A percentile compares a stretch with the other conserved stretches of the same genome.
Conservation (phyloP, 1,140 invertebrate genomes). For the Brachionus rubens region DNA sequence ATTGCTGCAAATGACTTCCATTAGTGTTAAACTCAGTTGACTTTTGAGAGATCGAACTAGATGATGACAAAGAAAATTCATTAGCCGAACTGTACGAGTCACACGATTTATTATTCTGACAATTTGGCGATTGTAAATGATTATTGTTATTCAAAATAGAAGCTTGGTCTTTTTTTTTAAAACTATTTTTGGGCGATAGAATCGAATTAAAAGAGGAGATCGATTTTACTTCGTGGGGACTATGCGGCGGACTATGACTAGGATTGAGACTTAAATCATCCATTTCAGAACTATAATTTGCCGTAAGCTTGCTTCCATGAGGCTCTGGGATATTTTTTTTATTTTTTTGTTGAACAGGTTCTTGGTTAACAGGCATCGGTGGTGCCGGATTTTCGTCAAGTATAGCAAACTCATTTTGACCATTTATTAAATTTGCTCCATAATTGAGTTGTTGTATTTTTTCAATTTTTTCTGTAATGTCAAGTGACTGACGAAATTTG, state of each 20-base stretch:
- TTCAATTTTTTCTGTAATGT: slow-evolving; percentile 36
- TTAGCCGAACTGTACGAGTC: background rate
- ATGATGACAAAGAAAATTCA: slow-evolving; percentile 26
- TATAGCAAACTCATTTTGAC: no score
- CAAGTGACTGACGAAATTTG: slow-evolving; percentile 37
- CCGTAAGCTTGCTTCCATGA: background rate
- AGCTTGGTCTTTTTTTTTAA: background rate
- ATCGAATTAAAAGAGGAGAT: background rate
- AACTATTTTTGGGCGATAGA: background rate
- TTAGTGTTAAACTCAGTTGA: slow-evolving; percentile 3
- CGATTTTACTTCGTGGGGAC: background rate
- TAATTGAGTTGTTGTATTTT: slow-evolving; percentile 39
- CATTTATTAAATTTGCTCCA: no score
- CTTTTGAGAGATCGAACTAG: slow-evolving; percentile 12
- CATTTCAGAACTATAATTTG: slow-evolving; percentile 12
- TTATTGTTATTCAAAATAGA: background rate
- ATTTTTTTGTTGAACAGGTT: no score
- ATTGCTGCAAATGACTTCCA: slow-evolving; percentile 12
- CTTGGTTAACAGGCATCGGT: no score
- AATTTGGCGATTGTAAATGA: slow-evolving; percentile 8
- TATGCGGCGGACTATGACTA: background rate
- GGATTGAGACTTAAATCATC: background rate
- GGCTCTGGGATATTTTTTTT: no score
- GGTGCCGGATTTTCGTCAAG: no score
- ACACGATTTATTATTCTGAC: slow-evolving; percentile 1